Evolutionary conservation across 2,113 vertebrate genomes (phyloP), one percentile per base, ranked within the genome.

Genomic region (Pseudopodoces humilis): DNA sequence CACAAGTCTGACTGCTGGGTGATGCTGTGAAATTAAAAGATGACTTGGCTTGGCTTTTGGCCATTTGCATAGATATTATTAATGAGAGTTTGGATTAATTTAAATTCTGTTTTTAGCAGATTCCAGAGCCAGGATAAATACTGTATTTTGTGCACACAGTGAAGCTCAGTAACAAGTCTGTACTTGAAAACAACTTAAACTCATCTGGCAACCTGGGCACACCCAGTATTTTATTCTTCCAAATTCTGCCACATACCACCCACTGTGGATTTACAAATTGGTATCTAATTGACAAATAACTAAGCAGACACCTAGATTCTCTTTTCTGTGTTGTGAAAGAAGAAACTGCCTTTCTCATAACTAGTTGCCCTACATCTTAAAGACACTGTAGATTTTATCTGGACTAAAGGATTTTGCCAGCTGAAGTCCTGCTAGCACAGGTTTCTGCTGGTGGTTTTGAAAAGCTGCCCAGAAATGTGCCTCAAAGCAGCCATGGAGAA

Each of bases 361-460:
- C 31, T 5, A 2, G 63, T 50, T 90, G 47, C 37, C 64, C 64
- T 86, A 30, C 60, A 24, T 88, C 39, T 92, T 78, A 43, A 27
- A 88, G 35, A 47, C 50, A 63, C 63, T 90, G 67, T 39, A 93
- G 95, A 94, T 93, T 81, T 93, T 96, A 95, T 96, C 96, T 92
- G n/a, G 50, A 43, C 52, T 77, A 21, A 65, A 78, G 47, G 83
- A 77, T 46, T 86, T 90, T 88, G 37, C 90, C 79, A 86, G 68
- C 50, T 86, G 63, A 86, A 93, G 55, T 86, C 83, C 63, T 94
- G 83, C 39, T 88, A 74, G 59, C 39, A 74, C 88, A 90, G 79
- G 94, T 93, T 96, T 77, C 75, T 93, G 75, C 79, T 63, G 68
- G 63, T 43, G 33, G 11, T 83, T 95, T 96, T 95, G 92, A 86